Evolutionary conservation across 2,797 vertebrate genomes (phyloP).

Genomic region (Typhlichthys eigenmanni): DNA sequence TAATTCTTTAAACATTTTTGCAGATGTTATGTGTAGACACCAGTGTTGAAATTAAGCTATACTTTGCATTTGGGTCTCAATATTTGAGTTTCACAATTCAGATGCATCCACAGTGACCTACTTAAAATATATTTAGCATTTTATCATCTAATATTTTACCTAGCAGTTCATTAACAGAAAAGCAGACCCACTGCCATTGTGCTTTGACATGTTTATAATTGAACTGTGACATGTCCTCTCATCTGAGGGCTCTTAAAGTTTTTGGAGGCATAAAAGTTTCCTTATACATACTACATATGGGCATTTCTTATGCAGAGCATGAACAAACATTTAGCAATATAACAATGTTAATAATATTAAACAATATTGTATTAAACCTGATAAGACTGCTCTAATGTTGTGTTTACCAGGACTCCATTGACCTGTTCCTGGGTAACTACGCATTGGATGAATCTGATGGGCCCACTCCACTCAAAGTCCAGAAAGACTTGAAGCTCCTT

Average conservation of each 20-base stretch:
- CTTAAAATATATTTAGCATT: no score
- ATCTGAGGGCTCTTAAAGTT: neutral
- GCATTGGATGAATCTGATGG: slow-evolving; percentile 91
- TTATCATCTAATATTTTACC: no score
- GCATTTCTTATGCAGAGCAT: no score
- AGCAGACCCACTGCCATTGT: no score
- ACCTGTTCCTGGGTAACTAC: slow-evolving; percentile 97
- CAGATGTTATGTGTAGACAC: neutral
- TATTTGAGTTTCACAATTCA: neutral
- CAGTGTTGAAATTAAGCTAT: neutral
- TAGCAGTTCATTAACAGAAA: no score
- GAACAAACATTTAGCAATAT: no score
- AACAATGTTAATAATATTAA: no score
- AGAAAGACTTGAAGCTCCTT: slow-evolving; percentile 96
- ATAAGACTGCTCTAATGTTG: neutral
- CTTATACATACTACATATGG: neutral
- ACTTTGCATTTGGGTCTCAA: neutral
- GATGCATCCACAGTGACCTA: no score
- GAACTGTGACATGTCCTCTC: no score
- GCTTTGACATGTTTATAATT: no score
- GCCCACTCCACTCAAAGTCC: slow-evolving; percentile 85
- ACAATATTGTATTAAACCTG: no score
- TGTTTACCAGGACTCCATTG: slow-evolving; percentile 88
- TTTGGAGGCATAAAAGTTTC: neutral
- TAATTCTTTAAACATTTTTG: neutral